phyloP scores from a whole-genome alignment of 64 coral and sea anemone species.

The Montipora sp. region DNA sequence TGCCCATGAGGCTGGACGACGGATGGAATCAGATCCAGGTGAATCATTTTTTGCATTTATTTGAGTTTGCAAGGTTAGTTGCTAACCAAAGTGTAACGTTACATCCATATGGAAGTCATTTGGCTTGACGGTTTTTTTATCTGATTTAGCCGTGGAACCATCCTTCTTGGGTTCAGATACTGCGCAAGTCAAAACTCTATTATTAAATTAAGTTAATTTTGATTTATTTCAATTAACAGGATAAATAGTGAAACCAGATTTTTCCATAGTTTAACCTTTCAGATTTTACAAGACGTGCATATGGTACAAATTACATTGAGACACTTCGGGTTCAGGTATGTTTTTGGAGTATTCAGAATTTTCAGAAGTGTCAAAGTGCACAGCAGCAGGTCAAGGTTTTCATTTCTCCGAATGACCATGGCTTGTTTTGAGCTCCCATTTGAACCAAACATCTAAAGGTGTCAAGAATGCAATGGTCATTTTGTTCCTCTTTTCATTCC shows the following conservation, averaged over 20 bases:
- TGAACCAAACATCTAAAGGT: too few relatives aligned
- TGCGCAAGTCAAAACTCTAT: too few relatives aligned
- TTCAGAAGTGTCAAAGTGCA: not conserved
- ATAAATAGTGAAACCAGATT: not conserved
- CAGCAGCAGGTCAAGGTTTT: too few relatives aligned
- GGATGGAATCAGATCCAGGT: slow-evolving; percentile 99
- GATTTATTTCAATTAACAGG: not conserved
- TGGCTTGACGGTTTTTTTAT: too few relatives aligned
- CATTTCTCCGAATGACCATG: too few relatives aligned
- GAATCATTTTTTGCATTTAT: slow-evolving; percentile 32
- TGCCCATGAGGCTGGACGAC: slow-evolving; percentile 99
- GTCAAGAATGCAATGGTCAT: too few relatives aligned
- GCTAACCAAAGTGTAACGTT: slow-evolving; percentile 9
- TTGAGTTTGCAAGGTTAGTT: not conserved
- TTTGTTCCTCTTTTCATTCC: too few relatives aligned
- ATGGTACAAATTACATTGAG: slow-evolving; percentile 99
- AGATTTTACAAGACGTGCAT: slow-evolving; percentile 97
- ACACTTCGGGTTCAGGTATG: slow-evolving; percentile 97
- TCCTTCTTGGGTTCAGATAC: too few relatives aligned
- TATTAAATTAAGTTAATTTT: too few relatives aligned
- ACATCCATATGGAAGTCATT: not conserved
- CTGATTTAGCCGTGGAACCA: too few relatives aligned
- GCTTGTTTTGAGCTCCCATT: too few relatives aligned
- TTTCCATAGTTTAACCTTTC: slow-evolving; percentile 95
- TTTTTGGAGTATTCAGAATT: too few relatives aligned